A percentile compares a stretch with the other conserved stretches of the same genome.
These are phyloP conservation scores for Tympanuchus pallidicinctus DNA, from an alignment of 2,113 vertebrate species.

Conservation along the genomic window DNA sequence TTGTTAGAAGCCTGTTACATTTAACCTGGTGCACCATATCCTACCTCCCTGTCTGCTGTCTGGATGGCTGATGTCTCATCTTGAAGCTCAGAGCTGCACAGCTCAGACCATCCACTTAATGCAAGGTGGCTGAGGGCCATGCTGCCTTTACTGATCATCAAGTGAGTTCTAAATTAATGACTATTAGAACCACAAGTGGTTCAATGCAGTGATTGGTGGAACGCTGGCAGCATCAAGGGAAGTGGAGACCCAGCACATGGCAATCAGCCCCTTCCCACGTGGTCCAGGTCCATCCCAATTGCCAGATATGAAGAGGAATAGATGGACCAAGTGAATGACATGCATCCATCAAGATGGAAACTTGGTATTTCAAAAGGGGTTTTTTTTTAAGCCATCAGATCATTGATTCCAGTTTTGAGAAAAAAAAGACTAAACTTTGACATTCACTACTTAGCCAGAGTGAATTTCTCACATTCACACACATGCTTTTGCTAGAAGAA, in stretches of 20 bases:
- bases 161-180: neutral
- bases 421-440: conserved; percentile 56
- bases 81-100: neutral
- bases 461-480: neutral
- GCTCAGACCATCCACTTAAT: neutral
- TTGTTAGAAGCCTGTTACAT: accelerated
- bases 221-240: accelerated
- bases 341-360: neutral
- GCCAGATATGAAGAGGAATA: neutral
- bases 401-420: neutral
- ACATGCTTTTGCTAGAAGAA: conserved; percentile 56
- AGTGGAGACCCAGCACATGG: neutral
- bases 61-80: neutral
- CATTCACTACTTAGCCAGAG: conserved; percentile 39
- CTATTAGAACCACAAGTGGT: accelerated
- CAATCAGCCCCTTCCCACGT: neutral
- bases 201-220: neutral
- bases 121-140: neutral
- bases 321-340: neutral
- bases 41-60: neutral
- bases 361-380: neutral
- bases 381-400: neutral
- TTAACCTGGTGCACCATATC: neutral
- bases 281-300: neutral
- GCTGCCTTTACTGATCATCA: neutral